These are phyloP conservation scores for Opisthocomus hoazin DNA, from an alignment of 2,113 vertebrate genomes.

Conservation along the genomic window DNA sequence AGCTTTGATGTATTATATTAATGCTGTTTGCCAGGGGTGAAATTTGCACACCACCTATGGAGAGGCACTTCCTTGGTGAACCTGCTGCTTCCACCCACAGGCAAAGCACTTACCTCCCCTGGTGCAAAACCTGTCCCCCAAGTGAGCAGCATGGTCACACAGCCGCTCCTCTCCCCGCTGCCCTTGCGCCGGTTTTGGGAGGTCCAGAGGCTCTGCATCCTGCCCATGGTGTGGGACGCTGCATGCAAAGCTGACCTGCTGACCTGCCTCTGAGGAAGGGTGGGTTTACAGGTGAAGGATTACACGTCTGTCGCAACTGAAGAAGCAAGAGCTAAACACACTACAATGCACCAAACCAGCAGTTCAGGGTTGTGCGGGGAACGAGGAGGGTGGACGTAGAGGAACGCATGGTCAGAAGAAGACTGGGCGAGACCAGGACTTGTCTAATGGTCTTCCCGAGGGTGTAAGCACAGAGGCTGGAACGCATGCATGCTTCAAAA, in stretches of 20 bases:
- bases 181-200: background rate
- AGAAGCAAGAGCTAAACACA: background rate
- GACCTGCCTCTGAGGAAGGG: background rate
- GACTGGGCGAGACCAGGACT: background rate
- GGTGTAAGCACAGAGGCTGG: background rate
- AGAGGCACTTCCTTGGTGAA: slow-evolving; percentile 11
- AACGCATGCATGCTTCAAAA: background rate
- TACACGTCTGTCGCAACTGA: background rate
- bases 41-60: slow-evolving; percentile 30
- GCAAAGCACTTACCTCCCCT: background rate
- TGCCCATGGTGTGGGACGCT: accelerated
- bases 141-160: background rate
- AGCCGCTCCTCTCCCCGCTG: background rate
- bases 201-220: background rate
- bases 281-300: background rate
- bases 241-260: background rate
- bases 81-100: background rate
- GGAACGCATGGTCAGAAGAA: background rate
- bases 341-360: background rate
- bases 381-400: background rate
- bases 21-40: slow-evolving; percentile 30
- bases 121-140: background rate
- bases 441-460: background rate
- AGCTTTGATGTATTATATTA: slow-evolving; percentile 47
- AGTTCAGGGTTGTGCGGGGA: background rate